Percentiles rank a stretch among this genome's conserved stretches.
These are phyloP conservation scores for Kuschelorhynchus macadamiae DNA, from an alignment of 2,888 invertebrate genomes.

Conservation along the genomic window DNA sequence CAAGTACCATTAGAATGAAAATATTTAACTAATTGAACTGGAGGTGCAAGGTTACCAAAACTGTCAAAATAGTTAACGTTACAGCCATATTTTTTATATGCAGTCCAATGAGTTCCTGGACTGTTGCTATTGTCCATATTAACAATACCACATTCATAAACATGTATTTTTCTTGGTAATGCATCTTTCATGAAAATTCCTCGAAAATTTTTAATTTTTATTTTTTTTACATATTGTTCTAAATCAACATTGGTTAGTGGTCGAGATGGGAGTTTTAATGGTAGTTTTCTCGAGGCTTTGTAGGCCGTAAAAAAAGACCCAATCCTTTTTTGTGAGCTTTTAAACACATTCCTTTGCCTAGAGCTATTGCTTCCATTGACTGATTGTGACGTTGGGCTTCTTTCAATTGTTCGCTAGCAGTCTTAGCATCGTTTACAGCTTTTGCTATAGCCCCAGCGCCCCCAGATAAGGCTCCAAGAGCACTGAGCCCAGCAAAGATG, in stretches of 20 bases:
- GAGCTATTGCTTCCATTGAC: constrained; percentile 53
- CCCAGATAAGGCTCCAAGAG: constrained; percentile 17
- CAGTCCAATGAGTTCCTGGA: background rate
- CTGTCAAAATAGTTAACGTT: background rate
- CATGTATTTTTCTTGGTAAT: background rate
- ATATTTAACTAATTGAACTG: background rate
- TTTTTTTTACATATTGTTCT: background rate
- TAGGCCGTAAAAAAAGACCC: background rate
- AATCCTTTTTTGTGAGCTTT: background rate
- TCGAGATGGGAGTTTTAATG: background rate
- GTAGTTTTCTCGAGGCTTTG: background rate
- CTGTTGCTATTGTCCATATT: background rate
- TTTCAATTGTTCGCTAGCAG: constrained; percentile 50
- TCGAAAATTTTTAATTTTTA: constrained; percentile 1
- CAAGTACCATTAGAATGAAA: background rate
- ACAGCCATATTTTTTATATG: background rate
- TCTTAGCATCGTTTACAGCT: constrained; percentile 54
- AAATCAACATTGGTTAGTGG: background rate
- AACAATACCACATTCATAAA: background rate
- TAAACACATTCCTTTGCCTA: constrained; percentile 41
- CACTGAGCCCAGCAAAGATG: background rate
- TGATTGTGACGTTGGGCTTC: constrained; percentile 55
- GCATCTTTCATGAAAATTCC: background rate
- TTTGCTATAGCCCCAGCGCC: constrained; percentile 52
- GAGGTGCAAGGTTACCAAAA: background rate